A percentile compares a stretch with the other conserved stretches of the same genome.
These are phyloP conservation scores for Acrobasis suavella DNA, from an alignment of 2,888 invertebrate species.

Conservation along the genomic window DNA sequence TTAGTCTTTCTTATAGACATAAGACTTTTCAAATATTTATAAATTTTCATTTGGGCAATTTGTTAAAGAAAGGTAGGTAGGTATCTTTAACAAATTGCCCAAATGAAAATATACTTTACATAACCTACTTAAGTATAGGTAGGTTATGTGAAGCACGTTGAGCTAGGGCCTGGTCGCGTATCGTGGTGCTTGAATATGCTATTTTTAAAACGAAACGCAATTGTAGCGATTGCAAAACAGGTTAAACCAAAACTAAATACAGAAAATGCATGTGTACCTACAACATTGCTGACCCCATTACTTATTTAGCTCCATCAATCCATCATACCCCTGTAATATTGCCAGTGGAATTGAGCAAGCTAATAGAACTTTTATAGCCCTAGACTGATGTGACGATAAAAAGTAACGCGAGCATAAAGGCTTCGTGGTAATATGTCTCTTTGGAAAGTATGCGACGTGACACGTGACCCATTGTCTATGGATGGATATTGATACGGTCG, in stretches of 20 bases:
- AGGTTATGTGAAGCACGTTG: no score
- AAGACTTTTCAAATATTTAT: no score
- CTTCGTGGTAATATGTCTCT: slow-evolving; percentile 27
- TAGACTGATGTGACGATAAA: slow-evolving; percentile 13
- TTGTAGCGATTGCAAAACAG: not conserved
- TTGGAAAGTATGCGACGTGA: slow-evolving; percentile 27
- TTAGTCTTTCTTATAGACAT: no score
- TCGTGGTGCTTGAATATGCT: no score
- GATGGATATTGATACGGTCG: not conserved
- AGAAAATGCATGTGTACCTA: not conserved
- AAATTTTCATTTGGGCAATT: no score
- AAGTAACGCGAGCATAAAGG: slow-evolving; percentile 8
- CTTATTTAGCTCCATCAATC: not conserved
- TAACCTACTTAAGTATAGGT: no score
- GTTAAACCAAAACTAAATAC: not conserved
- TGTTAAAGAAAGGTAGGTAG: no score
- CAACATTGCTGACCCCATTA: slow-evolving; percentile 18
- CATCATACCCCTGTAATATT: slow-evolving; percentile 24
- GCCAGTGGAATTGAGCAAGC: slow-evolving; percentile 27
- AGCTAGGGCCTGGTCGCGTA: no score
- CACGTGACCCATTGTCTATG: slow-evolving; percentile 4
- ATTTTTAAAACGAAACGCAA: not conserved
- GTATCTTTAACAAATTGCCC: no score
- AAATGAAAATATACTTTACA: no score
- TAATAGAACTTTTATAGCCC: slow-evolving; percentile 24